phyloP scores from a whole-genome alignment of 2,888 invertebrate genomes.

The Antitype chi region DNA sequence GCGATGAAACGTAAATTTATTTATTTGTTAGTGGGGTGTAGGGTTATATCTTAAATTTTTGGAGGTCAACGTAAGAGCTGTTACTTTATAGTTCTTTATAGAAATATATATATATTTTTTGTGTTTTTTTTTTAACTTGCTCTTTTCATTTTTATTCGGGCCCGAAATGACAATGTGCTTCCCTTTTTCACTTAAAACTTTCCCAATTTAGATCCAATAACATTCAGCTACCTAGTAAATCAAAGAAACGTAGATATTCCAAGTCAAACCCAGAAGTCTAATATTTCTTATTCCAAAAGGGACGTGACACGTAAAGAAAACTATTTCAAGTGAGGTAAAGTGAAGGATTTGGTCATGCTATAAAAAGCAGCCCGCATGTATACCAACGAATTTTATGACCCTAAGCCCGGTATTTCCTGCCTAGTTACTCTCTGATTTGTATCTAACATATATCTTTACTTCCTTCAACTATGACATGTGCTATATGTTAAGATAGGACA shows the following conservation, averaged over 20 bases:
- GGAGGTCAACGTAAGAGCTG: background rate
- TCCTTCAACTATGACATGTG: background rate
- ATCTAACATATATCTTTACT: conserved; percentile 24
- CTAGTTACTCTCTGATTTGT: conserved; percentile 60
- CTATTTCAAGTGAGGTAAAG: conserved; percentile 48
- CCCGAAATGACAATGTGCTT: background rate
- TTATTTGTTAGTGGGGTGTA: conserved; percentile 31
- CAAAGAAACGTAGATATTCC: conserved; percentile 9
- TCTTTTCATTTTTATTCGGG: background rate
- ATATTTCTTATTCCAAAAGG: conserved; percentile 31
- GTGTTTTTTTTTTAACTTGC: background rate
- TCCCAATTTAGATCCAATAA: background rate
- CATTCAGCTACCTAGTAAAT: background rate
- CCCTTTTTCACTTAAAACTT: background rate
- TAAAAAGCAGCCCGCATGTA: conserved; percentile 42
- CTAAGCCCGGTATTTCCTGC: conserved; percentile 38
- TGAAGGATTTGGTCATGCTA: conserved; percentile 51
- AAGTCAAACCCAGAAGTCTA: conserved; percentile 14
- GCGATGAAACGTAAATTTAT: conserved; percentile 51
- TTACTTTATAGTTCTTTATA: background rate
- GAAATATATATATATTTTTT: background rate
- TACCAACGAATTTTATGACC: conserved; percentile 53
- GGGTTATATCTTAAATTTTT: background rate
- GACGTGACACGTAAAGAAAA: conserved; percentile 38
- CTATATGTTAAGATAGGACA: background rate